A percentile compares a stretch with the other conserved stretches of the same genome.
These are phyloP conservation scores for Andricus grossulariae DNA, from an alignment of 1,140 invertebrate genomes.

Conservation along the genomic window DNA sequence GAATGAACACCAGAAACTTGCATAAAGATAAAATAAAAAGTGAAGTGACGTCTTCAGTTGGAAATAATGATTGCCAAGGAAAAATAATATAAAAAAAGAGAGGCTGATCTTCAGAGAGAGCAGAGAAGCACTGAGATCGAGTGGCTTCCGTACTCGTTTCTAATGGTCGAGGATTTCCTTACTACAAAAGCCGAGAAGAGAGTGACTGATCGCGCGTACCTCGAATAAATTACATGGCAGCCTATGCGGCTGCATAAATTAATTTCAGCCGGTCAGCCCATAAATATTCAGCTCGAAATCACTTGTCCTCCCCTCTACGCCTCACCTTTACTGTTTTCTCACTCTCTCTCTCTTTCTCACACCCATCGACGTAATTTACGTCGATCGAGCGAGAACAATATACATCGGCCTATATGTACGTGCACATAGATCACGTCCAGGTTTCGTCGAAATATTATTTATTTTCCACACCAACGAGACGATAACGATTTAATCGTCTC, in stretches of 20 bases:
- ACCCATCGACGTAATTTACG: slow-evolving; percentile 54
- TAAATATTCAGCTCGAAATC: slow-evolving; percentile 73
- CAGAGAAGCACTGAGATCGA: slow-evolving; percentile 41
- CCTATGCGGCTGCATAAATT: slow-evolving; percentile 74
- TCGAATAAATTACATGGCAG: slow-evolving; percentile 74
- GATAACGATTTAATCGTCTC: slow-evolving; percentile 24
- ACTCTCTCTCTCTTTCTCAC: slow-evolving; percentile 40
- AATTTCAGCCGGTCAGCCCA: slow-evolving; percentile 70
- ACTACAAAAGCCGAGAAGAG: slow-evolving; percentile 68
- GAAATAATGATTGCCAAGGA: too few species aligned
- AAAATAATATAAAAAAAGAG: neutral
- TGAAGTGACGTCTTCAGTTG: too few species aligned
- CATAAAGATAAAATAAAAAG: too few species aligned
- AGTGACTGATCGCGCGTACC: slow-evolving; percentile 71
- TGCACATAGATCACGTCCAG: slow-evolving; percentile 11
- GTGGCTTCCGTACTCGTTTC: slow-evolving; percentile 59
- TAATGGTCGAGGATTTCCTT: slow-evolving; percentile 66
- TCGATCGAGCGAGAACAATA: slow-evolving; percentile 44
- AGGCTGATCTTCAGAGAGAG: neutral
- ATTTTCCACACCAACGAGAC: neutral
- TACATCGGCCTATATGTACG: neutral
- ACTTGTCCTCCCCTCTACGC: slow-evolving; percentile 50
- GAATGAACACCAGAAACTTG: neutral
- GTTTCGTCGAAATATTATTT: slow-evolving; percentile 26
- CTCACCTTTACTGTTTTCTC: slow-evolving; percentile 43